These are phyloP conservation scores for Nipponacmea schrenckii DNA, from an alignment of 2,888 invertebrate species.

Conservation along the genomic window DNA sequence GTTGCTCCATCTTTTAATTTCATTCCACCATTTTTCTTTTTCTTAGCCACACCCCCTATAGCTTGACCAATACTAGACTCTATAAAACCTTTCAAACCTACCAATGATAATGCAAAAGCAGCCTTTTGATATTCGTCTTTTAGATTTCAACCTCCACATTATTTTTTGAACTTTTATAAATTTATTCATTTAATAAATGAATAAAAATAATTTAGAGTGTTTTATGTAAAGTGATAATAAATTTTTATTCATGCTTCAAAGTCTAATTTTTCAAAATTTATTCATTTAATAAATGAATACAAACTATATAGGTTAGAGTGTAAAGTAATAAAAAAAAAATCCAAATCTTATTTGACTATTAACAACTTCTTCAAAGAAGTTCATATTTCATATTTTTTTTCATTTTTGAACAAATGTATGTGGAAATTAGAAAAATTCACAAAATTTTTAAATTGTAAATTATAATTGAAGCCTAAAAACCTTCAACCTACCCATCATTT, in stretches of 20 bases:
- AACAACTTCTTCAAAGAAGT: too few species aligned
- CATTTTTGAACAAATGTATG: too few species aligned
- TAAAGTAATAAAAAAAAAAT: too few species aligned
- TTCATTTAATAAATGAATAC: not conserved
- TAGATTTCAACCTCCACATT: not conserved
- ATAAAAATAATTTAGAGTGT: too few species aligned
- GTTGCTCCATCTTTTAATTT: conserved; percentile 48
- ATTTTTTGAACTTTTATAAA: not conserved
- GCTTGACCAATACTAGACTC: conserved; percentile 61
- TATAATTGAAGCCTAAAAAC: too few species aligned
- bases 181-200: not conserved
- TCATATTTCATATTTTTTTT: too few species aligned
- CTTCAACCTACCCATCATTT: conserved; percentile 37
- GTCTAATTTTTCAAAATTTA: not conserved
- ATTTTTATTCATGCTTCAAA: too few species aligned
- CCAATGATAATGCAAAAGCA: conserved; percentile 9
- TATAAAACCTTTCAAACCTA: conserved; percentile 48
- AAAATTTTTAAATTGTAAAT: too few species aligned
- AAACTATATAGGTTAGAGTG: too few species aligned
- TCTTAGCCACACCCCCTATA: conserved; percentile 56
- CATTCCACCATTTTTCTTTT: conserved; percentile 53
- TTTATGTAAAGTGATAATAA: too few species aligned
- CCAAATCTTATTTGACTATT: too few species aligned
- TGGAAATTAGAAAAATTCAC: too few species aligned
- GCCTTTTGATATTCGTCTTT: not conserved